These are phyloP conservation scores for Unio delphinus DNA, from an alignment of 2,888 invertebrate species.

Conservation along the genomic window DNA sequence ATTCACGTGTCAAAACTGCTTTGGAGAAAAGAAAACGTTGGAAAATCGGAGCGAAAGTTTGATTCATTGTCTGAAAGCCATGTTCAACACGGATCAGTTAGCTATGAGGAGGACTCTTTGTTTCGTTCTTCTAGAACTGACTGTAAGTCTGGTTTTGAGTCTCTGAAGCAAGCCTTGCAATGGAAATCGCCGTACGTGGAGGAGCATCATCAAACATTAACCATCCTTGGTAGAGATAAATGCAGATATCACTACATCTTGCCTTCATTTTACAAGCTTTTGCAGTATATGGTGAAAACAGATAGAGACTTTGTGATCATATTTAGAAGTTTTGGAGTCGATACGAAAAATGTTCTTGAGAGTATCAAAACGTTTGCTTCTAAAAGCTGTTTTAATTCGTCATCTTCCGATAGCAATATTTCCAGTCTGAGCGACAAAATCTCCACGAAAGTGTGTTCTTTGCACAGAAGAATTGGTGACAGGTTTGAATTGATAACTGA, in stretches of 20 bases:
- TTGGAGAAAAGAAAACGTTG: slow-evolving; percentile 24
- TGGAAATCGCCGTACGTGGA: slow-evolving; percentile 30
- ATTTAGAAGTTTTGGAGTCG: slow-evolving; percentile 29
- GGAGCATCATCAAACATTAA: slow-evolving; percentile 14
- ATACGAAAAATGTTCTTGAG: slow-evolving; percentile 21
- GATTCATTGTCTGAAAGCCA: slow-evolving; percentile 11
- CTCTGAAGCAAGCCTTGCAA: slow-evolving; percentile 14
- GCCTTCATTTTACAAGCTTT: slow-evolving; percentile 25
- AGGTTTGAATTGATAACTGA: slow-evolving; percentile 3
- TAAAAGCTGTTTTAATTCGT: too few species aligned
- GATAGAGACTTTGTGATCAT: slow-evolving; percentile 24
- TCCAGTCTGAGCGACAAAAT: slow-evolving; percentile 6
- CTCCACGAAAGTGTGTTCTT: slow-evolving; percentile 1
- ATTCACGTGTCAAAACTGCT: slow-evolving; percentile 29
- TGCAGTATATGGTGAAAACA: slow-evolving; percentile 13
- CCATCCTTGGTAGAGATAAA: slow-evolving; percentile 22
- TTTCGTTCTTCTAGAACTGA: slow-evolving; percentile 22
- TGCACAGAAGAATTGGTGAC: slow-evolving; percentile 8
- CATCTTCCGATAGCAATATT: slow-evolving; percentile 1
- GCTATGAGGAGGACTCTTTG: slow-evolving; percentile 3
- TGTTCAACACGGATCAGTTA: slow-evolving; percentile 14
- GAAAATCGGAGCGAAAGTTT: slow-evolving; percentile 18
- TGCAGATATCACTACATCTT: slow-evolving; percentile 26
- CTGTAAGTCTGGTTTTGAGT: slow-evolving; percentile 29
- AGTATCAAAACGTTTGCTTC: slow-evolving; percentile 16